These are phyloP conservation scores for Drosophila planitibia DNA, from an alignment of 2,888 invertebrate genomes.

Conservation along the genomic window DNA sequence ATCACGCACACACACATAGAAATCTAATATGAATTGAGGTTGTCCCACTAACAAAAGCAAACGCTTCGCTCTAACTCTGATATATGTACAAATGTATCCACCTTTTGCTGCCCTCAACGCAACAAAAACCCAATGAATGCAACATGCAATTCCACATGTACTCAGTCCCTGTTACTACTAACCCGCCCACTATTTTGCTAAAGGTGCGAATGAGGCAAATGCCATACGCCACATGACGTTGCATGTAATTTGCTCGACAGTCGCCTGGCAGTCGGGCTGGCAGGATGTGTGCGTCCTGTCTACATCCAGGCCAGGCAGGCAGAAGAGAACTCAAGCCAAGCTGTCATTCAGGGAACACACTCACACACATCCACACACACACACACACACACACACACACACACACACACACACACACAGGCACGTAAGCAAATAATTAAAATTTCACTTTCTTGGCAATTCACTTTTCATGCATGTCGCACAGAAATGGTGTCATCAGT, in stretches of 20 bases:
- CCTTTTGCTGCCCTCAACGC: slow-evolving; percentile 69
- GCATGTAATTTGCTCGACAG: slow-evolving; percentile 80
- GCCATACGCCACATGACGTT: slow-evolving; percentile 79
- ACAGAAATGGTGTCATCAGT: slow-evolving; percentile 77
- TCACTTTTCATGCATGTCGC: slow-evolving; percentile 69
- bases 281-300: slow-evolving; percentile 68
- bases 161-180: not conserved
- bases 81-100: slow-evolving; percentile 58
- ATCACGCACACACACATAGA: slow-evolving; percentile 22
- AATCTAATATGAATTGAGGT: slow-evolving; percentile 85
- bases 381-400: slow-evolving; percentile 12
- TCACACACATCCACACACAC: slow-evolving; percentile 24
- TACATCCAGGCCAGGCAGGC: slow-evolving; percentile 70
- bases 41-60: slow-evolving; percentile 80
- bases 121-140: slow-evolving; percentile 70
- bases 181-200: not conserved
- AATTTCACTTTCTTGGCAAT: slow-evolving; percentile 82
- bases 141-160: slow-evolving; percentile 43
- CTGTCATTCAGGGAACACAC: slow-evolving; percentile 71
- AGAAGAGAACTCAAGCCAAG: slow-evolving; percentile 51
- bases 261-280: slow-evolving; percentile 48
- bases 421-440: slow-evolving; percentile 78
- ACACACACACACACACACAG: slow-evolving; percentile 14
- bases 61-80: slow-evolving; percentile 60
- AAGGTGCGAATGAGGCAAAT: slow-evolving; percentile 78